Evolutionary conservation across 1,140 invertebrate genomes (phyloP).

Genomic region (Hirudo medicinalis): DNA sequence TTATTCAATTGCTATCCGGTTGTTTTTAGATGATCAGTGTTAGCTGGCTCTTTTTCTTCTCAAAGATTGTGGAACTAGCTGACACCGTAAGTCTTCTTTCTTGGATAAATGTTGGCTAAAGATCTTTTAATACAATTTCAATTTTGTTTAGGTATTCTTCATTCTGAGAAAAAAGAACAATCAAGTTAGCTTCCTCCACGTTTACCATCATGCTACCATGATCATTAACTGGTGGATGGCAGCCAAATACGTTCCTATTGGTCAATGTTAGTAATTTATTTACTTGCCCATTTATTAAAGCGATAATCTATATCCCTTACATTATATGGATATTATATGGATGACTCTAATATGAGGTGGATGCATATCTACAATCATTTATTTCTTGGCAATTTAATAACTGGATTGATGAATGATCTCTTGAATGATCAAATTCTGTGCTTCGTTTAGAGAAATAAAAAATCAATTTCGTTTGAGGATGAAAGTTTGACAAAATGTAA

Average conservation of each 20-base stretch:
- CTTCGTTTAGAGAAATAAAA: no score
- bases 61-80: constrained; percentile 17
- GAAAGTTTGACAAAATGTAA: not conserved
- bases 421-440: no score
- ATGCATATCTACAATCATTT: no score
- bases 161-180: constrained; percentile 56
- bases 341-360: no score
- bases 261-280: constrained; percentile 17
- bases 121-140: not conserved
- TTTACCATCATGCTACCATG: constrained; percentile 90
- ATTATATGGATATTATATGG: no score
- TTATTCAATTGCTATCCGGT: not conserved
- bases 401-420: no score
- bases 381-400: no score
- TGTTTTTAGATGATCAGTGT: constrained; percentile 15
- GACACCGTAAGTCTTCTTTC: constrained; percentile 8
- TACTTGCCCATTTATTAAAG: no score
- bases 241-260: constrained; percentile 78
- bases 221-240: constrained; percentile 89
- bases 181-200: constrained; percentile 80
- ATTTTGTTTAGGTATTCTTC: constrained; percentile 31
- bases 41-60: constrained; percentile 19
- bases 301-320: no score
- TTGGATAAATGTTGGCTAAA: not conserved
- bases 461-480: no score